Conservation (phyloP, 2,797 vertebrate genomes). For the Takifugu ocellatus region DNA sequence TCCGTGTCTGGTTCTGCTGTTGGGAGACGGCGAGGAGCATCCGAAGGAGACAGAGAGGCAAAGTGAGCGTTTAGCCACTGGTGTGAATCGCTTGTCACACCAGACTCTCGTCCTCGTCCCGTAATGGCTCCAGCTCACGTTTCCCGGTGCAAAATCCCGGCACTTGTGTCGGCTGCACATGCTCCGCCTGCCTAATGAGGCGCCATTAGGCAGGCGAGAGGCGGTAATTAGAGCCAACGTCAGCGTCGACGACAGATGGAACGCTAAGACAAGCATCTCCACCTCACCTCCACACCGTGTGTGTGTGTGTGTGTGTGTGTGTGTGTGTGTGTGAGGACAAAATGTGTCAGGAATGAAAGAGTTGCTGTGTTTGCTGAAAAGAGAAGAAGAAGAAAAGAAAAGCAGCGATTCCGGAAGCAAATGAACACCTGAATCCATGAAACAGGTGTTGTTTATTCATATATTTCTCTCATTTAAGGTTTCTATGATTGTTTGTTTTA, state of each 20-base stretch:
- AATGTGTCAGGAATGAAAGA: slow-evolving; percentile 49
- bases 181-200: slow-evolving; percentile 82
- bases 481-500: too few relatives aligned
- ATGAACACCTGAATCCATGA: too few relatives aligned
- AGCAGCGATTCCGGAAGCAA: too few relatives aligned
- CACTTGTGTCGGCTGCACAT: slow-evolving; percentile 83
- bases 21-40: slow-evolving; percentile 27
- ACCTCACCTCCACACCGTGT: slow-evolving; percentile 64
- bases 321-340: slow-evolving; percentile 42
- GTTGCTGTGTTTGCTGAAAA: slow-evolving; percentile 27
- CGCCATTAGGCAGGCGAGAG: slow-evolving; percentile 80
- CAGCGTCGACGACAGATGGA: slow-evolving; percentile 82
- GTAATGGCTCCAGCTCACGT: slow-evolving; percentile 78
- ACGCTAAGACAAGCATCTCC: slow-evolving; percentile 79
- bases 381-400: background rate
- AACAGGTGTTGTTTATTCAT: too few relatives aligned
- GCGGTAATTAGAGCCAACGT: slow-evolving; percentile 82
- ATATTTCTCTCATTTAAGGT: too few relatives aligned
- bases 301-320: slow-evolving; percentile 46
- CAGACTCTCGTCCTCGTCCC: slow-evolving; percentile 82
- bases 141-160: slow-evolving; percentile 79
- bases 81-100: slow-evolving; percentile 86
- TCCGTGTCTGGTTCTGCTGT: slow-evolving; percentile 3
- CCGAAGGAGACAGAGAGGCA: slow-evolving; percentile 65
- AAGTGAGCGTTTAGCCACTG: slow-evolving; percentile 82